Conservation (phyloP, 2,113 vertebrate species). For the Oreochromis tanganicae region DNA sequence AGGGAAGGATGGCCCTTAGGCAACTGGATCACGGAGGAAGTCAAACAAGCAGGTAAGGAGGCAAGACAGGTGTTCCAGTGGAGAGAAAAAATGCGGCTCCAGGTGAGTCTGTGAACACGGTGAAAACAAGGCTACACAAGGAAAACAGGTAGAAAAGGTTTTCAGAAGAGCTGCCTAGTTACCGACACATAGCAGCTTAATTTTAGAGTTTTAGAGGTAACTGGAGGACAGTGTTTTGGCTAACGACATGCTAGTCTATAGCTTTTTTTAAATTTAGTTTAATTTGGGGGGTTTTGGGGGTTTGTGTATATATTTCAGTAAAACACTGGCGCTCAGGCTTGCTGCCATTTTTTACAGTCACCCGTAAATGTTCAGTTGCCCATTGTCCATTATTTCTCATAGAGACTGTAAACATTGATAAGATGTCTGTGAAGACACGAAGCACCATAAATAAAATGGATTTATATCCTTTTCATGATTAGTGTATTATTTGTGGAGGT, state of each 20-base stretch:
- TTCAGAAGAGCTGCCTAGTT: background rate
- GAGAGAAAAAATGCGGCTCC: background rate
- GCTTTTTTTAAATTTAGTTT: background rate
- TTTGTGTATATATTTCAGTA: background rate
- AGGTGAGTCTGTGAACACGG: background rate
- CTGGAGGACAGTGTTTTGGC: background rate
- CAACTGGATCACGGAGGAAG: background rate
- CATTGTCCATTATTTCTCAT: background rate
- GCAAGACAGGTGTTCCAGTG: accelerated
- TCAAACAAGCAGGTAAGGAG: background rate
- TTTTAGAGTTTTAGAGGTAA: background rate
- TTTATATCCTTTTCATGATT: background rate
- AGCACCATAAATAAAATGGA: background rate
- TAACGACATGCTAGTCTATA: background rate
- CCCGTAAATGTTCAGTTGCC: background rate
- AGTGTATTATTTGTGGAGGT: background rate
- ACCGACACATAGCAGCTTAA: background rate
- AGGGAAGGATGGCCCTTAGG: background rate
- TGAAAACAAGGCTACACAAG: background rate
- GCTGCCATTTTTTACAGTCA: background rate
- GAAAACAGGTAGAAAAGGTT: background rate
- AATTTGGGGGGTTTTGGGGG: background rate
- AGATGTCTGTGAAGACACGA: background rate
- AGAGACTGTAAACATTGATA: background rate
- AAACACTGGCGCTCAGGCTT: background rate